These are phyloP conservation scores for Orthosia gothica DNA, from an alignment of 2,888 invertebrate species.

Conservation along the genomic window DNA sequence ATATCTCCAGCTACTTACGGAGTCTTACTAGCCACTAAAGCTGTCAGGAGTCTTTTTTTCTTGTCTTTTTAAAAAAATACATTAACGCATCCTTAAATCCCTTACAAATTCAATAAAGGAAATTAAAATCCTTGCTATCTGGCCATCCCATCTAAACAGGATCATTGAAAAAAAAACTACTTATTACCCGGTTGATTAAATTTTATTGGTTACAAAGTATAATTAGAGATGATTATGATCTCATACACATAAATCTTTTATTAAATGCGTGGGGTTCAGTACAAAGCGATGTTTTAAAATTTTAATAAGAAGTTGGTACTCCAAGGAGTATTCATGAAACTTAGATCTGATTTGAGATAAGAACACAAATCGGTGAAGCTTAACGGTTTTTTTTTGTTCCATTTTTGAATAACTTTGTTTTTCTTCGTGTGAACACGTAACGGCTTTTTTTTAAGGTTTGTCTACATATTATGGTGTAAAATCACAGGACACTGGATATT, in stretches of 20 bases:
- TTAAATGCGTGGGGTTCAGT: constrained; percentile 63
- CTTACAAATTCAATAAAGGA: constrained; percentile 67
- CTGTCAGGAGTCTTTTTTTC: too few species aligned
- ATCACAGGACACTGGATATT: neutral
- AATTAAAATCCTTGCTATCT: constrained; percentile 74
- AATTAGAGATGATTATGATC: constrained; percentile 78
- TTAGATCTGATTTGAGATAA: constrained; percentile 49
- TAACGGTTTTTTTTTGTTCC: constrained; percentile 23
- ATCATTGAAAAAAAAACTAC: constrained; percentile 69
- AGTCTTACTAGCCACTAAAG: neutral
- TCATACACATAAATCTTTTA: constrained; percentile 70
- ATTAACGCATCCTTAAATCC: constrained; percentile 50
- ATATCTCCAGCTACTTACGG: neutral
- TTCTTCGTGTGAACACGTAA: constrained; percentile 21
- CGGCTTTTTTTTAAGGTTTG: constrained; percentile 7
- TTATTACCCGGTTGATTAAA: constrained; percentile 79
- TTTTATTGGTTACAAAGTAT: constrained; percentile 80
- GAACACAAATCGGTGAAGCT: constrained; percentile 48
- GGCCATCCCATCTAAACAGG: constrained; percentile 74
- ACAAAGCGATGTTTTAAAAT: constrained; percentile 60
- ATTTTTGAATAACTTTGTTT: constrained; percentile 13
- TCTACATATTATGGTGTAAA: neutral
- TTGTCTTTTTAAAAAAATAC: too few species aligned
- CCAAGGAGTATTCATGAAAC: constrained; percentile 41
- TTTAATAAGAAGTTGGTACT: constrained; percentile 47